Percentiles rank a stretch among this genome's conserved stretches.
phyloP scores from a whole-genome alignment of 2,113 vertebrate species.

The Asarcornis scutulata region DNA sequence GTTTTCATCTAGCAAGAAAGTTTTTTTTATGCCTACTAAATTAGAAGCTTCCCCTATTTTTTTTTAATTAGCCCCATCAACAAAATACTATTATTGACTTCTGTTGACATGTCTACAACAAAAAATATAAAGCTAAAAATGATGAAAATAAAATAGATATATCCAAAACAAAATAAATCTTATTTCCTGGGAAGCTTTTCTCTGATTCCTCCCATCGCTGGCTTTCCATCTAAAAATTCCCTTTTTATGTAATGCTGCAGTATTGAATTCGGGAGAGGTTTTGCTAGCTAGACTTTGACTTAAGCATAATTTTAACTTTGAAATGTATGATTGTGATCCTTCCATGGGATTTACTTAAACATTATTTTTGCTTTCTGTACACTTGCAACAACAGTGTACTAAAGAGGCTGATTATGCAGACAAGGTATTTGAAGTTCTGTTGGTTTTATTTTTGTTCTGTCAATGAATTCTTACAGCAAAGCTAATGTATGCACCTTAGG shows the following conservation, averaged over 20 bases:
- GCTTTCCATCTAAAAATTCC: not conserved
- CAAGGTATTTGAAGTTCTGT: not conserved
- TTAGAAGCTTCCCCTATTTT: not conserved
- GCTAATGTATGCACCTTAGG: not conserved
- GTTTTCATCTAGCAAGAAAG: not conserved
- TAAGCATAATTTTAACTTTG: not conserved
- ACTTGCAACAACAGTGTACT: not conserved
- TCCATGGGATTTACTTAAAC: not conserved
- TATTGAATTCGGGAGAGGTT: not conserved
- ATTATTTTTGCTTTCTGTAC: not conserved
- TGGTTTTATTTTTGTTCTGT: not conserved
- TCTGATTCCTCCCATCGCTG: not conserved
- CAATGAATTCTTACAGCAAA: not conserved
- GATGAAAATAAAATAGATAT: not conserved
- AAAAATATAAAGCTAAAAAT: not conserved
- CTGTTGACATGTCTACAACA: not conserved
- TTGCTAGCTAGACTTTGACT: not conserved
- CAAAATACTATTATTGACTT: not conserved
- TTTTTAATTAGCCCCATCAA: not conserved
- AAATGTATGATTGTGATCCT: not conserved
- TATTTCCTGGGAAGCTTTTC: not conserved
- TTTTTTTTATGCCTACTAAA: not conserved
- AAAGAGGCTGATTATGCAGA: not conserved
- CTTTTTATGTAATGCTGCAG: not conserved
- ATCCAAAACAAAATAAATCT: too few relatives aligned